These are phyloP conservation scores for Drosophila nr. medialis DNA, from an alignment of 2,888 invertebrate genomes.

Conservation along the genomic window DNA sequence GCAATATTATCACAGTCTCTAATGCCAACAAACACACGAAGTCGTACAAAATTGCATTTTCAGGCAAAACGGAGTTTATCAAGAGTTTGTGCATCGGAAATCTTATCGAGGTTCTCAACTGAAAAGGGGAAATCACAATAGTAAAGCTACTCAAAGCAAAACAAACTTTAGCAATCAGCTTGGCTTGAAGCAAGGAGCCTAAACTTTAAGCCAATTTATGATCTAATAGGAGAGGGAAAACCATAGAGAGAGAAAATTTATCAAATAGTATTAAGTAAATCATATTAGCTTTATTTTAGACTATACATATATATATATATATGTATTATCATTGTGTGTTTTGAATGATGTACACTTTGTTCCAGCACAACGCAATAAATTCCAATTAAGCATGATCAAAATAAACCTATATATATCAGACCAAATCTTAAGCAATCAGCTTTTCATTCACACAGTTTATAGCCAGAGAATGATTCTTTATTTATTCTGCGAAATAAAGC, in stretches of 20 bases:
- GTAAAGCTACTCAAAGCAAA: constrained; percentile 13
- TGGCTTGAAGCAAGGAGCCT: too few species aligned
- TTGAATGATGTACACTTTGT: neutral
- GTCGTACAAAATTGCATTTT: constrained; percentile 24
- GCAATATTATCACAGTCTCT: constrained; percentile 36
- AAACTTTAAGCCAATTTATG: constrained; percentile 11
- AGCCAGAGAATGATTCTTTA: neutral
- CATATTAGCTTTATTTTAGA: neutral
- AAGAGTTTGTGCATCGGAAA: constrained; percentile 5
- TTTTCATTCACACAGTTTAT: too few species aligned
- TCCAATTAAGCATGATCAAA: neutral
- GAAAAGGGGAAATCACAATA: constrained; percentile 3
- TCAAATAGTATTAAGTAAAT: neutral
- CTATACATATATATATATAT: neutral
- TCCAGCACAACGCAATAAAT: neutral
- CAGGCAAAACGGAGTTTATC: constrained; percentile 2
- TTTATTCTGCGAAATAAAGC: neutral
- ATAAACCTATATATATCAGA: neutral
- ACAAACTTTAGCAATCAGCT: neutral
- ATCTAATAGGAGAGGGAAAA: neutral
- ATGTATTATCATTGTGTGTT: neutral
- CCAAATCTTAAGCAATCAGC: neutral
- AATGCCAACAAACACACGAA: constrained; percentile 42
- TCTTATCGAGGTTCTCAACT: neutral
- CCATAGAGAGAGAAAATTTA: neutral